phyloP scores from a whole-genome alignment of 2,113 vertebrate species.

The Montifringilla adamsi region DNA sequence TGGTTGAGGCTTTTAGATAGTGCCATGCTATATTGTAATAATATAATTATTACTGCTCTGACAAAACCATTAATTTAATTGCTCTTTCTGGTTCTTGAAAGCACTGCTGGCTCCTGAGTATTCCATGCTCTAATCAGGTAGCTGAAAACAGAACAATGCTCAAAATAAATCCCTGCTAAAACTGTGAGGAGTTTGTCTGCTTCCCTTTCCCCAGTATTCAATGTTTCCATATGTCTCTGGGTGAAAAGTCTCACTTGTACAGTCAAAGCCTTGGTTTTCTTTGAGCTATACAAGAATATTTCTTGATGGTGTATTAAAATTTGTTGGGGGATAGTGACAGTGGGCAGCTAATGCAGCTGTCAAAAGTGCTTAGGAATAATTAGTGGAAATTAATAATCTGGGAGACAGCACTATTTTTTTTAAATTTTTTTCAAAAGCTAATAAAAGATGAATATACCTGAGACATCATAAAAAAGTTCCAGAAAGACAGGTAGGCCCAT shows the following conservation, averaged over 20 bases:
- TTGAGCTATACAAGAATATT: neutral
- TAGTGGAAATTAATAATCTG: neutral
- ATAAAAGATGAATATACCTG: neutral
- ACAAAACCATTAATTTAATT: slow-evolving; percentile 9
- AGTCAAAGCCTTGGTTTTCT: neutral
- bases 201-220: neutral
- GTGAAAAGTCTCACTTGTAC: neutral
- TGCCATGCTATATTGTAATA: neutral
- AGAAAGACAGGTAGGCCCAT: neutral
- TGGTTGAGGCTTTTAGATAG: neutral
- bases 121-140: neutral
- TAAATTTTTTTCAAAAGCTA: neutral
- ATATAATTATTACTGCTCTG: neutral
- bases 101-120: neutral
- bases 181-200: neutral
- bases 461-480: neutral
- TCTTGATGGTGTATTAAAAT: neutral
- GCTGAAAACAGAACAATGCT: neutral
- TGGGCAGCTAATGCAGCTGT: neutral
- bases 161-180: neutral
- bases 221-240: neutral
- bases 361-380: neutral
- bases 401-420: neutral
- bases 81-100: neutral
- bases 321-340: neutral